Base-by-base conservation (phyloP, 64 coral and sea anemone genomes). In the Pocillopora verrucosa region DNA sequence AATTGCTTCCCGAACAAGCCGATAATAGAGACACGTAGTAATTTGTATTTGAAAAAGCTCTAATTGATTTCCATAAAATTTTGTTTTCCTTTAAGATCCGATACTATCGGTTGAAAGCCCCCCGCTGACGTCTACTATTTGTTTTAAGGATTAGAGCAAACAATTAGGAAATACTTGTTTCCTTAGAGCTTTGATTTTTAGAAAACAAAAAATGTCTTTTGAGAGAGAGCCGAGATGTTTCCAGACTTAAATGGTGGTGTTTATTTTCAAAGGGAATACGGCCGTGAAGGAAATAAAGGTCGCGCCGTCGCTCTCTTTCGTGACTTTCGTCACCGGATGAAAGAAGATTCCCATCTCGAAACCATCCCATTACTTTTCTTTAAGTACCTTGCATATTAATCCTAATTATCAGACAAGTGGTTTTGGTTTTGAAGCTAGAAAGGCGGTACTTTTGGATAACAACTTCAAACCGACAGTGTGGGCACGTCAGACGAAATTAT, bases 61-160 rank as follows among this genome's bases (percentile, higher is more conserved):
- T 96, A 96, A 96, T 96, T 96, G 95, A 93, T 93, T 96, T 96
- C 92, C 92, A 96, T 93, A 93, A 90, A 95, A 93, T 76, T 80
- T 87, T 92, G 77, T 89, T 96, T 93, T 93, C 65, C 89, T 70
- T 87, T 86, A 83, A 85, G 88, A 76, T 91, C 91, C 86, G 95
- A 96, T 96, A 93, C 91, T 96, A 96, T 96, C 91, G 89, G 65
- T 72, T 88, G 70, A 68, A 76, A 93, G 89, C 88, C 95, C 94
- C 95, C 95, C 87, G 92, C 89, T 22, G 95, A 57, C 79, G 88
- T 83, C 36, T 87, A 70, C 58, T 96, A 96, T 96, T 96, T 96
- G 95, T 96, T 96, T 96, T 96, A 93, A 64, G 83, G 84, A 96
- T 96, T 93, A 96, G 25, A 67, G 89, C 86, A 91, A 93, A 96